Percentiles rank a stretch among this genome's conserved stretches.
phyloP scores from a whole-genome alignment of 2,113 vertebrate species.

The Saiga tatarica region DNA sequence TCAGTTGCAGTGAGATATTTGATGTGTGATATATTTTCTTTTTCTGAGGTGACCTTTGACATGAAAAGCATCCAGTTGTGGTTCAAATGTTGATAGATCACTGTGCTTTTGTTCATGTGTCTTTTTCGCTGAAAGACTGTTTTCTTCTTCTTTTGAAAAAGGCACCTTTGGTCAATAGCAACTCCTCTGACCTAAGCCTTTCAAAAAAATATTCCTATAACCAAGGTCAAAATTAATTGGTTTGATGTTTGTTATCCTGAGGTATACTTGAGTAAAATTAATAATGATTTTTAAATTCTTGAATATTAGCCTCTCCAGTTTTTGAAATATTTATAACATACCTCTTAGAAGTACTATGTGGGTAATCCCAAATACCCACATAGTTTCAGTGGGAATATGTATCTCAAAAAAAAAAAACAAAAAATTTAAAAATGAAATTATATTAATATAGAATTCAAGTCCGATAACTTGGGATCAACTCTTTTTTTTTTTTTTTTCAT shows the following conservation, averaged over 20 bases:
- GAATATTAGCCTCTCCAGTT: neutral
- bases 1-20: neutral
- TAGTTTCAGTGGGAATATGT: neutral
- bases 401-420: neutral
- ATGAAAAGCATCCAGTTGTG: neutral
- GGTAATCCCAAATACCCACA: too few species aligned
- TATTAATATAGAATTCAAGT: neutral
- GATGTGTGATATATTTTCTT: neutral
- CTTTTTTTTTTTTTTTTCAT: neutral
- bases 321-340: neutral
- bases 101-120: neutral
- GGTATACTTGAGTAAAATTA: neutral
- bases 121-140: neutral
- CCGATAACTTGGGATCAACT: neutral
- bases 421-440: neutral
- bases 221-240: neutral
- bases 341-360: too few species aligned
- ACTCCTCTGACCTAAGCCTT: neutral
- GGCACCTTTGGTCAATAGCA: neutral
- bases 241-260: neutral
- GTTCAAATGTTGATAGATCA: neutral
- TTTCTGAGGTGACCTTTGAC: neutral
- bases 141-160: neutral
- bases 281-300: neutral
- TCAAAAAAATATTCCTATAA: neutral